Conservation (phyloP, 2,113 vertebrate species). For the Paramisgurnus dabryanus region DNA sequence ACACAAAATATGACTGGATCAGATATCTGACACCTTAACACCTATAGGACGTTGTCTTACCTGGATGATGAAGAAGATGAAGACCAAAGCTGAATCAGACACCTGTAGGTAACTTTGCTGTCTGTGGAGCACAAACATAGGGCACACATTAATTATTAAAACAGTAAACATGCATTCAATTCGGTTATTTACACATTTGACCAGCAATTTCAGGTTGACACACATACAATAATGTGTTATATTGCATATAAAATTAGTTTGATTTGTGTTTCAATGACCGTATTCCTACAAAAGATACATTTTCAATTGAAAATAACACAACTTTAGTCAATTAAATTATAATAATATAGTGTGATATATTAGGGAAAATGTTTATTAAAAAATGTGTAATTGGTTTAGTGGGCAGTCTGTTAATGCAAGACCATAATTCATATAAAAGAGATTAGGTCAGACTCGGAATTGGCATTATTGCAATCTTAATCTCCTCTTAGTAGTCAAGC, state of each 20-base stretch:
- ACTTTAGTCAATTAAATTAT: neutral
- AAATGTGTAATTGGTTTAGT: neutral
- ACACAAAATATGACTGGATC: too few species aligned
- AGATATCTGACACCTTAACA: neutral
- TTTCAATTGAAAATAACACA: neutral
- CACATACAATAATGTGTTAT: neutral
- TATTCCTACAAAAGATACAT: neutral
- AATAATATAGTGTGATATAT: neutral
- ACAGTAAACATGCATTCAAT: neutral
- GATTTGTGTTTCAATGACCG: neutral
- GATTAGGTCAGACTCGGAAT: conserved; percentile 28
- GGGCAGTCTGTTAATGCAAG: neutral
- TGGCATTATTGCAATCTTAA: conserved; percentile 10
- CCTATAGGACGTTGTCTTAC: conserved; percentile 43
- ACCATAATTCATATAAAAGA: conserved; percentile 29
- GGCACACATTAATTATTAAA: neutral
- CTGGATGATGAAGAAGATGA: conserved; percentile 57
- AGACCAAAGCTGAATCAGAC: neutral
- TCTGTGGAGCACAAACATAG: conserved; percentile 23
- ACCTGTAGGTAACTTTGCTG: neutral
- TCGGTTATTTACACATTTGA: neutral
- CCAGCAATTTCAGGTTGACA: neutral
- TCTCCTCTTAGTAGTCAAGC: conserved; percentile 18
- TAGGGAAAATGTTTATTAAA: neutral
- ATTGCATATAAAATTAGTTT: neutral